Percentiles rank a stretch among this genome's conserved stretches.
These are phyloP conservation scores for Megaleporinus macrocephalus DNA, from an alignment of 2,113 vertebrate species.

Conservation along the genomic window DNA sequence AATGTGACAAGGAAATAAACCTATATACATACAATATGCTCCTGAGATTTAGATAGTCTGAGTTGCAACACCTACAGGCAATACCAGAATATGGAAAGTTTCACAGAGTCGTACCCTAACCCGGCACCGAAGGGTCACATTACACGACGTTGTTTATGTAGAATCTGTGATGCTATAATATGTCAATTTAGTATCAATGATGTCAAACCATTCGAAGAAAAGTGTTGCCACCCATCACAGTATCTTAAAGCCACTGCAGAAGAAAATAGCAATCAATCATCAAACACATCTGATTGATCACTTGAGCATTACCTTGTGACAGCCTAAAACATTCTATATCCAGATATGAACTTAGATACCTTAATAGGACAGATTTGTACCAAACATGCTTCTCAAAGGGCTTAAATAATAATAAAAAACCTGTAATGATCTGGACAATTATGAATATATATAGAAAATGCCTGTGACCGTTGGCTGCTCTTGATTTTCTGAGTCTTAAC, in stretches of 20 bases:
- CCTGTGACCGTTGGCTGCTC: too few relatives aligned
- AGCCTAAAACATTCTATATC: not conserved
- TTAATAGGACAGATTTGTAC: not conserved
- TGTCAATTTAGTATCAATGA: not conserved
- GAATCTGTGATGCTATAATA: not conserved
- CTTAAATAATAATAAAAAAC: too few relatives aligned
- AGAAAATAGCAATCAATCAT: not conserved
- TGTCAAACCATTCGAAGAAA: not conserved
- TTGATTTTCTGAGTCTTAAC: too few relatives aligned
- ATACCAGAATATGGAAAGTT: conserved; percentile 35
- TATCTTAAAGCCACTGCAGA: not conserved
- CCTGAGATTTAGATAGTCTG: conserved; percentile 56
- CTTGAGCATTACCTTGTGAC: too few relatives aligned
- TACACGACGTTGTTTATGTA: not conserved
- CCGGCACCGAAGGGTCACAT: conserved; percentile 9
- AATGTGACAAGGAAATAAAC: conserved; percentile 57
- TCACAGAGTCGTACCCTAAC: conserved; percentile 8
- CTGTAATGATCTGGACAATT: too few relatives aligned
- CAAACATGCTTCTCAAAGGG: not conserved
- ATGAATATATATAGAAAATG: too few relatives aligned
- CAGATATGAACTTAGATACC: not conserved
- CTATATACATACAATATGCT: conserved; percentile 51
- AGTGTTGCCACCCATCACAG: not conserved
- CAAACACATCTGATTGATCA: too few relatives aligned
- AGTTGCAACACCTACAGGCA: conserved; percentile 25